Evolutionary conservation across 1,140 invertebrate genomes (phyloP).

Genomic region (Lanistes nyassanus): DNA sequence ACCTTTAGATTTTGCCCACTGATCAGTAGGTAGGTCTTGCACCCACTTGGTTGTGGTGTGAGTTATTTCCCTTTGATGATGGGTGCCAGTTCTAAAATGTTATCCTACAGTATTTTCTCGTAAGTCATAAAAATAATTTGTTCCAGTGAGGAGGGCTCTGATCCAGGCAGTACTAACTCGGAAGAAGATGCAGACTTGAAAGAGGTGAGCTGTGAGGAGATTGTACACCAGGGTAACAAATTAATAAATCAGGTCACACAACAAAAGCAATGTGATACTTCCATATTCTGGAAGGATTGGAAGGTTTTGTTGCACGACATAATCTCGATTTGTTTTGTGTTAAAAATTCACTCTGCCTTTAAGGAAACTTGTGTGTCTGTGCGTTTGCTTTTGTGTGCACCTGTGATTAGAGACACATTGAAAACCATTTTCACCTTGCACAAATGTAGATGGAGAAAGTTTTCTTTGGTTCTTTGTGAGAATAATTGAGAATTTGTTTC

Average conservation of each 20-base stretch:
- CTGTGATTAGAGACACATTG: too few relatives aligned
- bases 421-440: too few relatives aligned
- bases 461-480: neutral
- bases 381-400: too few relatives aligned
- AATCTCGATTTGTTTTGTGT: neutral
- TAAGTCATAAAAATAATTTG: constrained; percentile 2
- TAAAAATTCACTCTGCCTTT: too few relatives aligned
- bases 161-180: constrained; percentile 48
- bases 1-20: too few relatives aligned
- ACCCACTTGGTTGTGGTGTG: neutral
- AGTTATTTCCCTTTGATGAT: neutral
- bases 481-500: neutral
- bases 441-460: too few relatives aligned
- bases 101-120: neutral
- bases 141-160: constrained; percentile 59
- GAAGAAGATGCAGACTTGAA: constrained; percentile 54
- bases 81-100: too few relatives aligned
- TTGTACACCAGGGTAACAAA: too few relatives aligned
- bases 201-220: constrained; percentile 34
- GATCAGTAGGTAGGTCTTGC: too few relatives aligned
- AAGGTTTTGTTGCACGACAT: neutral
- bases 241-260: too few relatives aligned
- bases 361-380: too few relatives aligned
- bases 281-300: neutral
- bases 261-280: too few relatives aligned